Conservation (phyloP, 2,797 vertebrate species). For the Glossophaga mutica region DNA sequence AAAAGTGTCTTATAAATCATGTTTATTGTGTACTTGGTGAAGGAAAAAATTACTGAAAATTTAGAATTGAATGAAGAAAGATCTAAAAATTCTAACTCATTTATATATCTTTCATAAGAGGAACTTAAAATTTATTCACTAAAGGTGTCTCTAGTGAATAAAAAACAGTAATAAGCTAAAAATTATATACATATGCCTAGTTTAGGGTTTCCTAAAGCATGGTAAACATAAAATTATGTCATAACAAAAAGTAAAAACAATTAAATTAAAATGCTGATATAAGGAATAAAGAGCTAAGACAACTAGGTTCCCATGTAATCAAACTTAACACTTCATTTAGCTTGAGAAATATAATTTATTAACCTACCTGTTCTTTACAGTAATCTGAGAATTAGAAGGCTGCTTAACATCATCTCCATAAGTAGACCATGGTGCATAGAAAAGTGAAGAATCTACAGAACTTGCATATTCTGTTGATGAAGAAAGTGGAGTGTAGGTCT, state of each 20-base stretch:
- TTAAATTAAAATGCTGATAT: constrained; percentile 27
- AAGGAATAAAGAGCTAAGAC: background rate
- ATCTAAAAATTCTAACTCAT: constrained; percentile 40
- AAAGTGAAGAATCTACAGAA: constrained; percentile 77
- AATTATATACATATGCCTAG: background rate
- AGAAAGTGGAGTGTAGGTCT: constrained; percentile 80
- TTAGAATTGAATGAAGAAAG: constrained; percentile 26
- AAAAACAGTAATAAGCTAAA: constrained; percentile 35
- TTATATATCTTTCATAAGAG: constrained; percentile 44
- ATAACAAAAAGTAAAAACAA: too few relatives aligned
- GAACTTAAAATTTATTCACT: constrained; percentile 42
- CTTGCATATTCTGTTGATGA: constrained; percentile 78
- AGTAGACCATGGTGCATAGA: constrained; percentile 86
- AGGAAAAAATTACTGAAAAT: constrained; percentile 38
- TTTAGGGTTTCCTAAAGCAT: constrained; percentile 38
- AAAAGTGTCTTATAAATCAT: constrained; percentile 38
- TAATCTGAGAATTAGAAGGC: constrained; percentile 80
- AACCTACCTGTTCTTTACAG: constrained; percentile 86
- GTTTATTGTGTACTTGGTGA: constrained; percentile 12
- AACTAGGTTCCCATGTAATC: background rate
- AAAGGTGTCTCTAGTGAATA: constrained; percentile 3
- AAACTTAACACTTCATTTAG: constrained; percentile 37
- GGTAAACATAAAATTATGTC: constrained; percentile 14
- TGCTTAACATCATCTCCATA: constrained; percentile 85
- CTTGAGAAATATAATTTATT: constrained; percentile 43